A percentile compares a stretch with the other conserved stretches of the same genome.
Evolutionary conservation across 2,888 invertebrate genomes (phyloP).

Genomic region (Amphipoea lucens): DNA sequence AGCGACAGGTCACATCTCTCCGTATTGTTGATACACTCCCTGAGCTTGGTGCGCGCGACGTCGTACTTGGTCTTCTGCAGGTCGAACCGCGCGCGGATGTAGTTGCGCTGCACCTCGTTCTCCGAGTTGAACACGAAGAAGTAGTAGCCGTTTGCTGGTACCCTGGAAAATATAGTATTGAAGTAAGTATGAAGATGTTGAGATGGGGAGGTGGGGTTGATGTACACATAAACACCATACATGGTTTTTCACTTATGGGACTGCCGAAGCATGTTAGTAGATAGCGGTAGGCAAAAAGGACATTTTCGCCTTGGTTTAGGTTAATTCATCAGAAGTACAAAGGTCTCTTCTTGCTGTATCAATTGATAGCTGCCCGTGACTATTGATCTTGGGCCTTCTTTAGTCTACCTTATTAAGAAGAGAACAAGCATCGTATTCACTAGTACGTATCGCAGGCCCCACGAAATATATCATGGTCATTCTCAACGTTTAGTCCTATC

Average conservation of each 20-base stretch:
- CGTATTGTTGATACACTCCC: constrained; percentile 92
- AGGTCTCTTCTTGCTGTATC: neutral
- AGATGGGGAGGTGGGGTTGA: neutral
- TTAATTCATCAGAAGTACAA: neutral
- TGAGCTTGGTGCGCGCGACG: constrained; percentile 90
- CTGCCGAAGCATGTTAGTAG: too few relatives aligned
- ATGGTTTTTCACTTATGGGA: neutral
- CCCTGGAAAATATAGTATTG: constrained; percentile 80
- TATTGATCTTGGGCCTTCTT: neutral
- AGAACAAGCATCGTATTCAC: neutral
- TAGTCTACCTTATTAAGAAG: neutral
- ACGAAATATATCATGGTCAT: neutral
- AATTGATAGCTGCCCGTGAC: neutral
- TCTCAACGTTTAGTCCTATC: neutral
- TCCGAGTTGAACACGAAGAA: constrained; percentile 96
- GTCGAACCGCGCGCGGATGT: constrained; percentile 92
- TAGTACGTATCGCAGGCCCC: neutral
- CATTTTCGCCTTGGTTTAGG: neutral
- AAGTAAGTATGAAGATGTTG: neutral
- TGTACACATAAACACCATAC: too few relatives aligned
- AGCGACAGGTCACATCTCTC: constrained; percentile 91
- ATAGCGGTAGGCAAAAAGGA: neutral
- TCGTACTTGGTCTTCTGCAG: constrained; percentile 93
- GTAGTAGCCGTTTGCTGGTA: constrained; percentile 94
- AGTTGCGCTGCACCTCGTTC: constrained; percentile 94